Base-by-base conservation (phyloP, 2,797 vertebrate species). In the Chelon labrosus region DNA sequence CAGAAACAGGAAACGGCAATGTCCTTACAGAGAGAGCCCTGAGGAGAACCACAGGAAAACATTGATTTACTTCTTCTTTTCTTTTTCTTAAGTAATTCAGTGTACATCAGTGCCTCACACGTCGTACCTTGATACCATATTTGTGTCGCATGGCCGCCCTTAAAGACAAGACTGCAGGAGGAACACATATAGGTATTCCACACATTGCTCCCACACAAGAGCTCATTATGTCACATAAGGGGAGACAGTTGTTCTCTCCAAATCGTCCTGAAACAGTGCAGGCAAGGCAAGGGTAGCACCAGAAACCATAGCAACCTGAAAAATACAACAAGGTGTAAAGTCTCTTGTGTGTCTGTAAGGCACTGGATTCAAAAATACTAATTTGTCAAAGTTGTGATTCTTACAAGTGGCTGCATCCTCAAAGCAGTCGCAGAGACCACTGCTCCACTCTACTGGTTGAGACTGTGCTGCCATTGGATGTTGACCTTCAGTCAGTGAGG, bases 281-380 rank as follows among this genome's bases (percentile, higher is more conserved):
- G 46, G 90, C 86, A 0, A 91, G 73, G 51, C 85, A 92, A 12
- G 91, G 86, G 17, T 77, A 81, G 72, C 90, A 92, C 85, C 87
- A 92, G 77, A 82, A 92, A 20, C 74, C 65, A 25, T 74, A 70
- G 53, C 75, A 77, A 3, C 74, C 79, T 82, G 41, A 16, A 51
- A 56, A 0, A 41, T n/a, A 47, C 46, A 47, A 19, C 46, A 47
- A 17, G 17, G 46, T 47, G 17, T 8, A 47, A 47, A 19, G 6
- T n/a, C 17, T 41, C 11, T 41, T 13, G 39, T 13, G 39, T 41
- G 39, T 35, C 5, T 35, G 7, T 35, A 35, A 35, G 39, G 10
- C 39, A 11, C 12, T 41, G 12, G 11, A 11, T 41, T 13, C 7
- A 46, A 17, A 16, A 46, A 46, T 46, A 16, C 42, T 7, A 8